A percentile compares a stretch with the other conserved stretches of the same genome.
phyloP scores from a whole-genome alignment of 2,888 invertebrate genomes.

The Erebia ligea region DNA sequence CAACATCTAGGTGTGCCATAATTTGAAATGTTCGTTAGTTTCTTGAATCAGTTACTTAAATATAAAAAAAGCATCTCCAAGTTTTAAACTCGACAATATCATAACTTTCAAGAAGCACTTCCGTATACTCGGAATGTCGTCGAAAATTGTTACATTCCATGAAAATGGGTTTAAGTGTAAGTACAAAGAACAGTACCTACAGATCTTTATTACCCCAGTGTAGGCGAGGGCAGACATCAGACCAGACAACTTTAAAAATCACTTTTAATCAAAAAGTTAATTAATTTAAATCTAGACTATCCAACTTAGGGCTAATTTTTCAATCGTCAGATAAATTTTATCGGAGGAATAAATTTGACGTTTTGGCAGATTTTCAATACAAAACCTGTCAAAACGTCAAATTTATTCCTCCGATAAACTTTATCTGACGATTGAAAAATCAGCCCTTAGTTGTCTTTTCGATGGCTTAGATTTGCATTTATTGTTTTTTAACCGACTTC shows the following conservation, averaged over 20 bases:
- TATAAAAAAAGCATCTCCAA: neutral
- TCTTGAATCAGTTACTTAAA: neutral
- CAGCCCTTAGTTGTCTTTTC: too few species aligned
- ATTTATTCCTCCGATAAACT: too few species aligned
- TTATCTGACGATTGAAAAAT: too few species aligned
- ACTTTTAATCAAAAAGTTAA: neutral
- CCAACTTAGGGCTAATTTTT: too few species aligned
- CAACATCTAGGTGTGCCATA: neutral
- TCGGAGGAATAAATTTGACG: too few species aligned
- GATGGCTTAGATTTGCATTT: too few species aligned
- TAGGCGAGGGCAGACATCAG: constrained; percentile 23
- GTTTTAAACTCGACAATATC: neutral
- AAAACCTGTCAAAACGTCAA: too few species aligned
- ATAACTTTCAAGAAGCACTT: constrained; percentile 26
- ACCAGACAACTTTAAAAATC: neutral
- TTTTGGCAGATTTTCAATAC: too few species aligned
- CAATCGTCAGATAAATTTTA: too few species aligned
- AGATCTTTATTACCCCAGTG: constrained; percentile 30
- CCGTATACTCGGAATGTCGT: constrained; percentile 3
- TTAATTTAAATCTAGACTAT: too few species aligned
- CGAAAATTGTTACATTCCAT: constrained; percentile 33
- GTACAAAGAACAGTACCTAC: constrained; percentile 28
- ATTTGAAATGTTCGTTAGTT: neutral
- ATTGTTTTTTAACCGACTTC: too few species aligned
- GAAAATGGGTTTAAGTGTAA: constrained; percentile 29